Conservation (phyloP, 2,888 invertebrate species). For the Drosophila rubida region DNA sequence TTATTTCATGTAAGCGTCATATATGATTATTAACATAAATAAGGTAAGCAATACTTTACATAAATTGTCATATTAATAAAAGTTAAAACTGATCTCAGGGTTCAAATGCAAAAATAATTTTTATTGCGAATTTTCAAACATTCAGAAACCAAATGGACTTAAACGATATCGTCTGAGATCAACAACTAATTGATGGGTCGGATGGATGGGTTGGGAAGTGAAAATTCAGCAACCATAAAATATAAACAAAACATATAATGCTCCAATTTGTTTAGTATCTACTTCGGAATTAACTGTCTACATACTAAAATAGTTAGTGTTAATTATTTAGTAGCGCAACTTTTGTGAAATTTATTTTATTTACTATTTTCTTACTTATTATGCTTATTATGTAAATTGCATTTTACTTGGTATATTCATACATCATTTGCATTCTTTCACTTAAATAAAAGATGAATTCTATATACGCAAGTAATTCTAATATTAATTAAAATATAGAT, state of each 20-base stretch:
- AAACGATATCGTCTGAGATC: background rate
- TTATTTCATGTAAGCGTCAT: background rate
- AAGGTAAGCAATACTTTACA: no score
- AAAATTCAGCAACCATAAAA: background rate
- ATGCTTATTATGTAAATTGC: background rate
- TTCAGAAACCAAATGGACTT: background rate
- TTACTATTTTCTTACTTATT: slow-evolving; percentile 4
- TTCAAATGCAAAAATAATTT: no score
- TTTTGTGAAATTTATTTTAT: background rate
- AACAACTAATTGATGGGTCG: background rate
- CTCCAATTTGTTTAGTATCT: background rate
- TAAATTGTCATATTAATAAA: background rate
- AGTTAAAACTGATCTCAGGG: background rate
- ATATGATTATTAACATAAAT: background rate
- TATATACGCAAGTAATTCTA: background rate
- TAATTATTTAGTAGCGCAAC: slow-evolving; percentile 6
- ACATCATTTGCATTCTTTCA: background rate
- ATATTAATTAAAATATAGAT: background rate
- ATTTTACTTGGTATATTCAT: background rate
- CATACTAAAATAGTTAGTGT: background rate
- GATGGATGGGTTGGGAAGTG: background rate
- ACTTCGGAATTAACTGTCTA: slow-evolving; percentile 2
- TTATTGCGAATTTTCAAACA: background rate
- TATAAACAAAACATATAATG: background rate
- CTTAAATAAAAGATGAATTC: background rate